A percentile compares a stretch with the other conserved stretches of the same genome.
Conservation (phyloP, 1,140 invertebrate genomes). For the Drosophila novamexicana region DNA sequence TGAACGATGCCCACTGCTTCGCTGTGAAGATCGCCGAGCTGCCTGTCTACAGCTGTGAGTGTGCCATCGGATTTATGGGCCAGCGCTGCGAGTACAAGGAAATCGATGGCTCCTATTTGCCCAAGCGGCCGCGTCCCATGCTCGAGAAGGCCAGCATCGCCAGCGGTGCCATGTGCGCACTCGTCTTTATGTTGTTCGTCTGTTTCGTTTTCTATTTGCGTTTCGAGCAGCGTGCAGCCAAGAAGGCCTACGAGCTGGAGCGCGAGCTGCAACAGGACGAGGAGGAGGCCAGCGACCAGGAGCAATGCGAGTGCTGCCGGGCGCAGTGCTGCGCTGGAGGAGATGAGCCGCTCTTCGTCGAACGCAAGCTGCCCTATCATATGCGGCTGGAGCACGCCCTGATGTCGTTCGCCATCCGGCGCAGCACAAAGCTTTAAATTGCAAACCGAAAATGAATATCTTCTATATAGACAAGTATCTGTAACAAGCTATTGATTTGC, state of each 20-base stretch:
- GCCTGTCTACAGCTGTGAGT: constrained; percentile 97
- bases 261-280: constrained; percentile 48
- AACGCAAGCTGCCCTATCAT: constrained; percentile 65
- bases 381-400: constrained; percentile 73
- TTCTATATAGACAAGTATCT: neutral
- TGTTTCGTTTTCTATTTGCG: constrained; percentile 93
- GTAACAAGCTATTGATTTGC: constrained; percentile 28
- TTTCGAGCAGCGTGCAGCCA: constrained; percentile 87
- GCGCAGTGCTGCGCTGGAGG: constrained; percentile 50
- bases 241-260: constrained; percentile 85
- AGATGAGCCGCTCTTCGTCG: constrained; percentile 51
- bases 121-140: constrained; percentile 91
- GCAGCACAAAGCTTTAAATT: constrained; percentile 72
- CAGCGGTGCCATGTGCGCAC: constrained; percentile 93
- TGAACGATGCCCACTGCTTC: constrained; percentile 97
- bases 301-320: constrained; percentile 64
- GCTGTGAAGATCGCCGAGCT: constrained; percentile 96
- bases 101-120: constrained; percentile 96
- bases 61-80: constrained; percentile 95
- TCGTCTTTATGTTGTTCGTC: constrained; percentile 94
- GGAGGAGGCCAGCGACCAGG: constrained; percentile 32
- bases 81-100: constrained; percentile 97
- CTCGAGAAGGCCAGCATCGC: constrained; percentile 96
- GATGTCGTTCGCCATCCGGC: constrained; percentile 71
- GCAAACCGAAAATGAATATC: neutral